phyloP scores from a whole-genome alignment of 2,113 vertebrate genomes.

The Recurvirostra avosetta region DNA sequence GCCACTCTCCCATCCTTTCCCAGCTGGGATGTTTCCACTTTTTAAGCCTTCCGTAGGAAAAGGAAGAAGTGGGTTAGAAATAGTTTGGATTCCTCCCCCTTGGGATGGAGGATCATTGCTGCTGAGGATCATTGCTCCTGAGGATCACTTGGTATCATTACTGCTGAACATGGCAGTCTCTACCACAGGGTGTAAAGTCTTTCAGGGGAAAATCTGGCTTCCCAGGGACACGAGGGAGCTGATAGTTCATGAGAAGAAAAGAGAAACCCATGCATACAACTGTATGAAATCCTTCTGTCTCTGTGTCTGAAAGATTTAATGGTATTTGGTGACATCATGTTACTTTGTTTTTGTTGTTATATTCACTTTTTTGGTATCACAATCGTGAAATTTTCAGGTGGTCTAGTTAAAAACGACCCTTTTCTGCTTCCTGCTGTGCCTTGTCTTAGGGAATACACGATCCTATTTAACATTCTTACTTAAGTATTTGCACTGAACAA shows the following conservation, averaged over 20 bases:
- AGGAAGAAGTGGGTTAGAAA: neutral
- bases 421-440: neutral
- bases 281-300: neutral
- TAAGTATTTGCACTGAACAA: neutral
- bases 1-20: neutral
- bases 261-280: neutral
- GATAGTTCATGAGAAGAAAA: neutral
- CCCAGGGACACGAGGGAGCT: neutral
- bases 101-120: neutral
- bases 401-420: neutral
- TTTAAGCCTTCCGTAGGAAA: neutral
- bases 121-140: neutral
- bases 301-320: neutral
- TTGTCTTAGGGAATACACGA: neutral
- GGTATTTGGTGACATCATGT: neutral
- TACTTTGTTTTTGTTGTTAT: neutral
- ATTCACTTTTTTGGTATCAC: neutral
- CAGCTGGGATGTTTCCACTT: neutral
- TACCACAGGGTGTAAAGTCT: neutral
- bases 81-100: neutral
- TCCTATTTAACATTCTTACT: neutral
- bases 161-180: neutral
- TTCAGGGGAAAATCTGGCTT: neutral
- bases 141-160: neutral
- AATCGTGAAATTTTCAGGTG: neutral